Percentiles rank a stretch among this genome's conserved stretches.
These are phyloP conservation scores for Cebus imitator DNA, from an alignment of 2,113 vertebrate genomes.

Conservation along the genomic window DNA sequence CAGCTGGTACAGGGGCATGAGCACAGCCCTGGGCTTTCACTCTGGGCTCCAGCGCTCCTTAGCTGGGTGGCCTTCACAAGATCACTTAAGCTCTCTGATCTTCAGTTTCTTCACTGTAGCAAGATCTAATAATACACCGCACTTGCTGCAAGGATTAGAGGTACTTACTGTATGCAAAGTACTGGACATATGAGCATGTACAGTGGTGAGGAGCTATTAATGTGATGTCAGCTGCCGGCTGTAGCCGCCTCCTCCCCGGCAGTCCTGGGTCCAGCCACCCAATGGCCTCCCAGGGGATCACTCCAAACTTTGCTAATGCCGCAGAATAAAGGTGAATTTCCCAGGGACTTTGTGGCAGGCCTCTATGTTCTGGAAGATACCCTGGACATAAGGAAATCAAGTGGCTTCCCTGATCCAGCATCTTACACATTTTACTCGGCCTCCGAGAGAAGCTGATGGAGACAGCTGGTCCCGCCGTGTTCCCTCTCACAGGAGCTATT, in stretches of 20 bases:
- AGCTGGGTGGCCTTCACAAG: background rate
- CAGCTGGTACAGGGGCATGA: background rate
- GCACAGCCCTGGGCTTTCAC: background rate
- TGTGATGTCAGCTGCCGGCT: conserved; percentile 21
- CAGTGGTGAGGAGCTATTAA: conserved; percentile 17
- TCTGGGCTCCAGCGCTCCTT: background rate
- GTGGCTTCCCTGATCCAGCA: background rate
- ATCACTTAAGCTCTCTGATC: background rate
- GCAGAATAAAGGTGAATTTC: background rate
- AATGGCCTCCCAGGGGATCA: background rate
- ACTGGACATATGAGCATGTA: background rate
- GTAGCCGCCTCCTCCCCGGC: background rate
- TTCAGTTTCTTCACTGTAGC: background rate
- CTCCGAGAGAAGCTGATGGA: background rate
- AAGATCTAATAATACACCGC: conserved; percentile 43
- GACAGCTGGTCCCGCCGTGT: conserved; percentile 54
- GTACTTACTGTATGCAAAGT: background rate
- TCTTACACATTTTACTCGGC: background rate
- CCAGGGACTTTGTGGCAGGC: background rate
- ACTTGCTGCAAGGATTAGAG: conserved; percentile 44
- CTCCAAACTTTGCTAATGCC: background rate
- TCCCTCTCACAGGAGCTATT: conserved; percentile 50
- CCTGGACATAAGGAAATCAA: background rate
- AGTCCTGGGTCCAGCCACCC: background rate
- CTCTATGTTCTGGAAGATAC: background rate